These are phyloP conservation scores for Daphoenositta chrysoptera DNA, from an alignment of 2,113 vertebrate species.

Conservation along the genomic window DNA sequence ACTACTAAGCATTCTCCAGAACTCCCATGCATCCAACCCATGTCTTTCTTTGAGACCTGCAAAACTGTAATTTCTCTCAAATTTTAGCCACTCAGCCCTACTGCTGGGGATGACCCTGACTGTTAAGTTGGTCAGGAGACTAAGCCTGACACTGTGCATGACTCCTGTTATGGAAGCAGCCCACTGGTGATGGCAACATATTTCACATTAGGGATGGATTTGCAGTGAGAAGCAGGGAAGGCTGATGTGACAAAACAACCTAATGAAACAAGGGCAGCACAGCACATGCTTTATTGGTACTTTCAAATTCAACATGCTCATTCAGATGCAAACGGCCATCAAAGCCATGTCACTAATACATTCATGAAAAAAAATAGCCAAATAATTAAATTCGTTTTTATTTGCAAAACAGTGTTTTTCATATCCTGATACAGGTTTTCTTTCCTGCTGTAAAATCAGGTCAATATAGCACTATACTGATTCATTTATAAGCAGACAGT, in stretches of 20 bases:
- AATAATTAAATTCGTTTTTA: background rate
- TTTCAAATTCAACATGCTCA: background rate
- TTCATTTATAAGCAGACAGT: background rate
- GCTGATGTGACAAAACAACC: background rate
- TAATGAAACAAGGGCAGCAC: background rate
- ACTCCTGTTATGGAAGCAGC: background rate
- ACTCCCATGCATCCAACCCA: background rate
- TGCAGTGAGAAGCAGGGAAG: background rate
- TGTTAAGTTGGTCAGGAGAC: background rate
- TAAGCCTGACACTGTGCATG: background rate
- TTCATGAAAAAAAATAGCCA: background rate
- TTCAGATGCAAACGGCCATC: background rate
- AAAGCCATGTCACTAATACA: background rate
- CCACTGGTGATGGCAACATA: background rate
- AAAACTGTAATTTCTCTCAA: background rate
- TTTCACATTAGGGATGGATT: accelerated
- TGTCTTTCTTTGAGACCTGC: background rate
- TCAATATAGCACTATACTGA: background rate
- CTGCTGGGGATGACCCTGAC: accelerated
- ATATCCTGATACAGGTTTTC: background rate
- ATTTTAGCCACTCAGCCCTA: background rate
- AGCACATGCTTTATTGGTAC: background rate
- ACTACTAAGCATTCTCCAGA: background rate
- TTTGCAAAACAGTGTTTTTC: background rate
- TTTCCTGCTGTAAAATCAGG: background rate